phyloP scores from a whole-genome alignment of 2,797 vertebrate species.

The Limnodromus scolopaceus region DNA sequence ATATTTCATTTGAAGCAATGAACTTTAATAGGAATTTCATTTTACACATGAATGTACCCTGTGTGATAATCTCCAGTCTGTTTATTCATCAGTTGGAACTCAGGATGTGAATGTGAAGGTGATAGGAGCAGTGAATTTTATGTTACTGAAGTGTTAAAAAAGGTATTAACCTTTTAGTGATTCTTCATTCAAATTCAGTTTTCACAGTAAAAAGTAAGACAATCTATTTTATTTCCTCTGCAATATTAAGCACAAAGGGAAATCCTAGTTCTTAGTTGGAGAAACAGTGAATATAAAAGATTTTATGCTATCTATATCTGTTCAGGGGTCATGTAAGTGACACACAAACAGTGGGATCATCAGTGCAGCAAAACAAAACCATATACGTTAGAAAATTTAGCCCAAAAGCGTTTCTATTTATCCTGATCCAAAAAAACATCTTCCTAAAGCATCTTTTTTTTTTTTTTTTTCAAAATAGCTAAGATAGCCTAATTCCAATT shows the following conservation, averaged over 20 bases:
- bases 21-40: constrained; percentile 68
- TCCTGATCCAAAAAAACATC: background rate
- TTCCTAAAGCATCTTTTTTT: background rate
- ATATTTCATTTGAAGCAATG: constrained; percentile 62
- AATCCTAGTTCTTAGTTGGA: background rate
- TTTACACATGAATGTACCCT: constrained; percentile 60
- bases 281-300: background rate
- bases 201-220: constrained; percentile 28
- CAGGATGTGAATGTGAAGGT: constrained; percentile 42
- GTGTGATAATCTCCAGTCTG: constrained; percentile 66
- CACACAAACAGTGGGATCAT: background rate
- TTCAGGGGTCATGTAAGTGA: background rate
- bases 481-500: background rate
- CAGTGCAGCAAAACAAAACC: background rate
- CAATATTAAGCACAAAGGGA: background rate
- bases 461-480: background rate
- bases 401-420: background rate
- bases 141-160: constrained; percentile 14
- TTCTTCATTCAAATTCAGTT: background rate
- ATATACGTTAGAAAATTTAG: background rate
- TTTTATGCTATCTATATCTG: background rate
- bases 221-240: background rate
- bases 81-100: constrained; percentile 70
- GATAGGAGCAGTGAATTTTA: constrained; percentile 38
- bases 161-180: constrained; percentile 54